A percentile compares a stretch with the other conserved stretches of the same genome.
These are phyloP conservation scores for Ophioninae sp. DNA, from an alignment of 2,888 invertebrate genomes.

Conservation along the genomic window DNA sequence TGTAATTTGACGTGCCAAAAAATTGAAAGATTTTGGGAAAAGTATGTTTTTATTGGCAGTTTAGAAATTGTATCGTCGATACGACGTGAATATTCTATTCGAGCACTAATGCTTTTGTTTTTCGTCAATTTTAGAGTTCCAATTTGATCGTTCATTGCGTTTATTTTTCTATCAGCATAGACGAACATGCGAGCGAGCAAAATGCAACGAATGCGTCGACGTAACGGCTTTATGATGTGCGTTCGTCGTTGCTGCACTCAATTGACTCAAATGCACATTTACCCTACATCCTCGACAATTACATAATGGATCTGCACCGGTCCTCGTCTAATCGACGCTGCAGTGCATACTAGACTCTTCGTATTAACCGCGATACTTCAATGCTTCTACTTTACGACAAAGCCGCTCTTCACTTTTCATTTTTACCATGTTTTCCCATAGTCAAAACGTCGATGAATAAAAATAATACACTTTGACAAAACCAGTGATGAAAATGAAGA, in stretches of 20 bases:
- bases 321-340: slow-evolving; percentile 51
- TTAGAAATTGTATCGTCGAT: too few relatives aligned
- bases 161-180: background rate
- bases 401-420: background rate
- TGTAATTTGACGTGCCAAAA: too few relatives aligned
- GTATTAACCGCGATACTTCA: slow-evolving; percentile 25
- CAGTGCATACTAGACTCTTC: slow-evolving; percentile 46
- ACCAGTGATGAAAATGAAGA: background rate
- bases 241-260: slow-evolving; percentile 69
- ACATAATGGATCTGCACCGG: slow-evolving; percentile 74
- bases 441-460: background rate
- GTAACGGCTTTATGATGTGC: slow-evolving; percentile 43
- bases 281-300: slow-evolving; percentile 78
- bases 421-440: background rate
- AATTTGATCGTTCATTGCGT: background rate
- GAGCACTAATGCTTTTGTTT: background rate
- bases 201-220: slow-evolving; percentile 39
- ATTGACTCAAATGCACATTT: slow-evolving; percentile 80
- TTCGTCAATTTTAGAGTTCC: background rate
- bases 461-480: background rate
- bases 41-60: too few relatives aligned
- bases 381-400: background rate
- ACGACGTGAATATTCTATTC: too few relatives aligned
- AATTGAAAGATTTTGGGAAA: too few relatives aligned
- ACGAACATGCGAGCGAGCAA: slow-evolving; percentile 13